phyloP scores from a whole-genome alignment of 2,888 invertebrate genomes.

The Drosophila gaucha region DNA sequence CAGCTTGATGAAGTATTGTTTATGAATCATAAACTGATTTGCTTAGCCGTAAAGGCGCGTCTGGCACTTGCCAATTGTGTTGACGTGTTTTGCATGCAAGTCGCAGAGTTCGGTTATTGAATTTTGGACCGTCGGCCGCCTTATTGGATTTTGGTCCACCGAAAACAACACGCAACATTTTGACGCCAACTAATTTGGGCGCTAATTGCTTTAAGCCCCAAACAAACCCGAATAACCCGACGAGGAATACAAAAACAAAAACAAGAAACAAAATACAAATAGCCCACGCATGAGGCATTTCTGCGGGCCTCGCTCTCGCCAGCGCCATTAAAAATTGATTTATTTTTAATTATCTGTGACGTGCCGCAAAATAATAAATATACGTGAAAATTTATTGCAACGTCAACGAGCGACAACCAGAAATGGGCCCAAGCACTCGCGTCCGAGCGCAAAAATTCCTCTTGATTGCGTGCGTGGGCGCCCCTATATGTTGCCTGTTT shows the following conservation, averaged over 20 bases:
- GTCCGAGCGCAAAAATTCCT: constrained; percentile 29
- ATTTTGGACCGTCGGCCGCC: constrained; percentile 30
- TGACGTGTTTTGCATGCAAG: constrained; percentile 68
- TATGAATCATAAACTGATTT: constrained; percentile 77
- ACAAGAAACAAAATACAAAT: not conserved
- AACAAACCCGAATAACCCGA: constrained; percentile 19
- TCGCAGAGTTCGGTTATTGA: constrained; percentile 43
- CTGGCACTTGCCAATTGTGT: constrained; percentile 48
- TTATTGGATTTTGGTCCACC: constrained; percentile 55
- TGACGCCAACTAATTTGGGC: constrained; percentile 62
- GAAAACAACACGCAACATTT: constrained; percentile 58
- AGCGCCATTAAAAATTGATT: constrained; percentile 78
- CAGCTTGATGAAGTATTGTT: constrained; percentile 76
- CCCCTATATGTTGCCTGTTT: constrained; percentile 12
- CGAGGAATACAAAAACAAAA: not conserved
- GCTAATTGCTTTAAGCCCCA: constrained; percentile 65
- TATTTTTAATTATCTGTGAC: constrained; percentile 83
- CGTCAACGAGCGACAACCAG: constrained; percentile 71
- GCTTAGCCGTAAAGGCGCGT: constrained; percentile 62
- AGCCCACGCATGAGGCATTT: constrained; percentile 19
- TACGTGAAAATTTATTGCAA: constrained; percentile 77
- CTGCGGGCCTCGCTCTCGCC: constrained; percentile 26
- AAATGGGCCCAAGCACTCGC: constrained; percentile 48
- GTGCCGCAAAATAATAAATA: constrained; percentile 82
- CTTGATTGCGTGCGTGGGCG: constrained; percentile 44